phyloP scores from a whole-genome alignment of 2,797 vertebrate genomes.

The Xenentodon cancila region DNA sequence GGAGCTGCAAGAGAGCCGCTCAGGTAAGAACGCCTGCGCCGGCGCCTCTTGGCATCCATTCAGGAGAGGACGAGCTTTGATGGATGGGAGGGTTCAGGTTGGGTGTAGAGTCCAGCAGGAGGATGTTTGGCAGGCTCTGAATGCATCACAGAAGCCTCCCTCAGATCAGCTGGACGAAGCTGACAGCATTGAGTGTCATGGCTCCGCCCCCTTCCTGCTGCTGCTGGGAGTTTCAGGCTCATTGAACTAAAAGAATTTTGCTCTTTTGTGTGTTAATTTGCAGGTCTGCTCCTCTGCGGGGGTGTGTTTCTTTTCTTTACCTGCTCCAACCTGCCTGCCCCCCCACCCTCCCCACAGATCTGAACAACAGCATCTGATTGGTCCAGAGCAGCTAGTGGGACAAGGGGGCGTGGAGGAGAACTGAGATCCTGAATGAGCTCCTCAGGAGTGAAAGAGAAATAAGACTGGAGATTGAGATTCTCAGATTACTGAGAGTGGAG shows the following conservation, averaged over 20 bases:
- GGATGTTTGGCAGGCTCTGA: no score
- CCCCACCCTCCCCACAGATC: background rate
- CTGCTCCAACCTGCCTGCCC: slow-evolving; percentile 42
- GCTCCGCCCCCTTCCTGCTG: background rate
- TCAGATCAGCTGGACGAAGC: no score
- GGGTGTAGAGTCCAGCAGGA: no score
- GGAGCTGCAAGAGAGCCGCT: slow-evolving; percentile 76
- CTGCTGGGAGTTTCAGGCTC: slow-evolving; percentile 38
- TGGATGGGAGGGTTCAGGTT: no score
- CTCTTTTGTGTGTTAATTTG: slow-evolving; percentile 49
- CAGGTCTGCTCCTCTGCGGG: slow-evolving; percentile 14
- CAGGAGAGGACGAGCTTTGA: no score
- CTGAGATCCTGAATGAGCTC: background rate
- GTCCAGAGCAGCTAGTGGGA: background rate
- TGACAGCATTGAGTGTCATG: background rate
- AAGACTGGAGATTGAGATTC: no score
- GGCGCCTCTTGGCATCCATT: no score
- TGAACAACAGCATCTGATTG: background rate
- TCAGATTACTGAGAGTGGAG: no score
- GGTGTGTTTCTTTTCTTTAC: slow-evolving; percentile 28
- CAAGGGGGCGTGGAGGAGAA: slow-evolving; percentile 15
- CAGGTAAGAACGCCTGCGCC: slow-evolving; percentile 76
- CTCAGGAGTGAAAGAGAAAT: no score
- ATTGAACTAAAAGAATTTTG: slow-evolving; percentile 47
- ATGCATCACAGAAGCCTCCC: no score